Conservation (phyloP, 2,113 vertebrate genomes). For the Sylvilagus bachmani region DNA sequence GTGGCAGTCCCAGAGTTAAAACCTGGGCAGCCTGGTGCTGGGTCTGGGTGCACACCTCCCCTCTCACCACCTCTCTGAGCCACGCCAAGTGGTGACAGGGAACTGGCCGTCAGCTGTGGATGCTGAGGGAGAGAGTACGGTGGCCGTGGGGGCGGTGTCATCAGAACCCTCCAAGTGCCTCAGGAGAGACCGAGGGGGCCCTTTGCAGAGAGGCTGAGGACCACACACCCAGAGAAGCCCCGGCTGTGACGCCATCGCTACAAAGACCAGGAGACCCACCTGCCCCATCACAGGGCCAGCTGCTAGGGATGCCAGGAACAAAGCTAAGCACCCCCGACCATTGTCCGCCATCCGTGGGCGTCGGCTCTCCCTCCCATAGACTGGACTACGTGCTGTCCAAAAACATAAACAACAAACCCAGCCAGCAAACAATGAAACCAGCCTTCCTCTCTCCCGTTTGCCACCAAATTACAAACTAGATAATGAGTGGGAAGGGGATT, state of each 20-base stretch:
- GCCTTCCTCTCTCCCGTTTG: neutral
- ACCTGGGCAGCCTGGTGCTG: neutral
- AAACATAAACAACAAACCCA: neutral
- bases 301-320: neutral
- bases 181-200: neutral
- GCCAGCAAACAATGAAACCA: neutral
- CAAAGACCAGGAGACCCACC: neutral
- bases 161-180: neutral
- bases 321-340: neutral
- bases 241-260: neutral
- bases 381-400: neutral
- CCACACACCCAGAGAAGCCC: neutral
- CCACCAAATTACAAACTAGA: neutral
- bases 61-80: neutral
- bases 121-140: neutral
- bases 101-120: neutral
- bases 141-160: neutral
- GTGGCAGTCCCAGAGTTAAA: neutral
- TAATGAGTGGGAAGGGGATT: neutral
- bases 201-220: neutral
- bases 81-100: accelerated
- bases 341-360: accelerated
- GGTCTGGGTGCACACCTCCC: neutral
- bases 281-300: neutral
- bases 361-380: neutral